phyloP scores from a whole-genome alignment of 2,113 vertebrate genomes.

The Sebastes schlegelii region DNA sequence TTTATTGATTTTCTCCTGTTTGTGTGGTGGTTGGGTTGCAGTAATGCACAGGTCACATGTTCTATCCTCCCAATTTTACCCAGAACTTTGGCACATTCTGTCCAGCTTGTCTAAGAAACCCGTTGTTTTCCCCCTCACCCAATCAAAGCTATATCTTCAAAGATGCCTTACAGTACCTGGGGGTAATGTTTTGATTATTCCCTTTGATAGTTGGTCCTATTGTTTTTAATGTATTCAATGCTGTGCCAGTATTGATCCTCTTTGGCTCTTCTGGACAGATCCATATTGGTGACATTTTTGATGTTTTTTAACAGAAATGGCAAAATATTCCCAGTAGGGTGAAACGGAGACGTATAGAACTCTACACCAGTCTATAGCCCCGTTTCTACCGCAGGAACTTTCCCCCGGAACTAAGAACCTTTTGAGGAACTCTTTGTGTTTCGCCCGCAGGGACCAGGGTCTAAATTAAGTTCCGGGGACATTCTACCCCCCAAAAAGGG shows the following conservation, averaged over 20 bases:
- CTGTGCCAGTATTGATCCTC: conserved; percentile 13
- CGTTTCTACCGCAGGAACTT: too few relatives aligned
- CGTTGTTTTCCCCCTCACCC: neutral
- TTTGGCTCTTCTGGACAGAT: neutral
- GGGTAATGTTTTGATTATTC: conserved; percentile 51
- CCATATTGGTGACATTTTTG: neutral
- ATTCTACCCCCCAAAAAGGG: too few relatives aligned
- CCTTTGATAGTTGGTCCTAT: conserved; percentile 44
- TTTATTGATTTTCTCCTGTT: conserved; percentile 43
- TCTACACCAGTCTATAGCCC: neutral
- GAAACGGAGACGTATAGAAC: neutral
- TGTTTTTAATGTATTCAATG: conserved; percentile 14
- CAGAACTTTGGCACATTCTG: neutral
- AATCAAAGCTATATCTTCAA: neutral
- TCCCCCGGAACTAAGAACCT: too few relatives aligned
- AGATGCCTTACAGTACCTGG: neutral
- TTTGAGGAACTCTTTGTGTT: too few relatives aligned
- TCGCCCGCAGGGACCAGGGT: too few relatives aligned
- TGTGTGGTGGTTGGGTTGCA: neutral
- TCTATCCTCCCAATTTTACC: neutral
- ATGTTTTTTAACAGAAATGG: conserved; percentile 10
- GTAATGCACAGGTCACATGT: neutral
- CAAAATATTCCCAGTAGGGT: neutral
- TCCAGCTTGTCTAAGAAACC: neutral
- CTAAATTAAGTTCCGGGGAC: too few relatives aligned